Evolutionary conservation across 2,113 vertebrate species (phyloP).

Genomic region (Nasalis larvatus): DNA sequence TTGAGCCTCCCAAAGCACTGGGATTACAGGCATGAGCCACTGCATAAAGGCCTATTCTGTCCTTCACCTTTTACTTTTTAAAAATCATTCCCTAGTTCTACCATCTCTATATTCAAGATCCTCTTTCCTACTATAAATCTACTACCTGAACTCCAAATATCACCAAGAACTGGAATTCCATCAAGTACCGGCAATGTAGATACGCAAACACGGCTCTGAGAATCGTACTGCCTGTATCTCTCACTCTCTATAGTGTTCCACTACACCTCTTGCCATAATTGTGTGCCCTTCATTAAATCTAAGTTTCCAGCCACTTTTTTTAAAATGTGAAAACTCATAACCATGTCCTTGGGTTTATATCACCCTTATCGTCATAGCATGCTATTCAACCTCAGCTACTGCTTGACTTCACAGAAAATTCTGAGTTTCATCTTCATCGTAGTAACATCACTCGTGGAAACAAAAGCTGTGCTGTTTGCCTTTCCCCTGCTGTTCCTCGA

Average conservation of each 20-base stretch:
- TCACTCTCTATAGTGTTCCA: not conserved
- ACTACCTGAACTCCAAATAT: not conserved
- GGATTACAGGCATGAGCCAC: not conserved
- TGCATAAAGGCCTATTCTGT: not conserved
- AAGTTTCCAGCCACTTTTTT: slow-evolving; percentile 40
- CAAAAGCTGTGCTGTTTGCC: not conserved
- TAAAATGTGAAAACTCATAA: slow-evolving; percentile 40
- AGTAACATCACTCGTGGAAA: slow-evolving; percentile 3
- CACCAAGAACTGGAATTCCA: not conserved
- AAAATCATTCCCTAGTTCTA: not conserved
- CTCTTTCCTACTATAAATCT: not conserved
- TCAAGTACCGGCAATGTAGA: not conserved
- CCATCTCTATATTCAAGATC: not conserved
- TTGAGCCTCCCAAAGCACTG: not conserved
- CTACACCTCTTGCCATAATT: slow-evolving; percentile 5
- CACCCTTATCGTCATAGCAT: not conserved
- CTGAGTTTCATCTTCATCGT: not conserved
- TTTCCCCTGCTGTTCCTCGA: not conserved
- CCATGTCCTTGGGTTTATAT: slow-evolving; percentile 37
- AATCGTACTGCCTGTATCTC: not conserved
- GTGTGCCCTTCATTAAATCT: slow-evolving; percentile 58
- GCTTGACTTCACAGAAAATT: slow-evolving; percentile 34
- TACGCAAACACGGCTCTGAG: not conserved
- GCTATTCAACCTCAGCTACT: not conserved
- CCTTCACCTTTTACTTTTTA: not conserved